Evolutionary conservation across 2,888 invertebrate species (phyloP), one percentile per base, ranked within the genome.

Genomic region (Trachelus tabidus): DNA sequence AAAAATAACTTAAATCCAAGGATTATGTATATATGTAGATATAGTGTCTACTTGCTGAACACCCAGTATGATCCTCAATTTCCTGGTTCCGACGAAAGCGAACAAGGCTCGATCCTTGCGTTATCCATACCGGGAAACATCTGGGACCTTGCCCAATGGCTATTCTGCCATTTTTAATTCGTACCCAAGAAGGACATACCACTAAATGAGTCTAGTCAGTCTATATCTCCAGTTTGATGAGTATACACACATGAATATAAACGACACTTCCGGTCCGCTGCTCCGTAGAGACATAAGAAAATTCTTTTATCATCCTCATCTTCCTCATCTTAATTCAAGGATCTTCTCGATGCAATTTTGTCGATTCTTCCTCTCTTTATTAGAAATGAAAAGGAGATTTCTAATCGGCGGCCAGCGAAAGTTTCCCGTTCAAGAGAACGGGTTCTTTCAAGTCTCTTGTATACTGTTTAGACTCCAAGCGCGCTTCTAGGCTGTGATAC

Each of bases 111-210:
- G 81, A 84, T 83, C 86, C 85, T 89, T 85, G 83, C 84, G 83
- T 86, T 81, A 81, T 84, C 85, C 81, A 78, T 83, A 85, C 78
- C 78, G 82, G 85, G 83, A 83, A 84, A 83, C 84, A 85, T 86
- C 84, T 82, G 83, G 83, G 82, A 85, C 86, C 85, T 87, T 89
- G 85, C 84, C 85, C 86, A 86, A 84, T 85, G 86, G 82, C 85
- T 81, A 83, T 84, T 79, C 83, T 82, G 82, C 80, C 80, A 80
- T 82, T 81, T 82, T 81, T 78, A 81, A 74, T 80, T 77, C 82
- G 77, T 82, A 56, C 23, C 23, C 56, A 23, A 23, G 56, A 56
- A 56, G 56, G 56, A 23, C 56, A 9, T 56, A 23, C 56, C 23
- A 23, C 23, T 23, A 56, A 56, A 56, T 56, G 56, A 23, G 23